Evolutionary conservation across 2,797 vertebrate species (phyloP).

Genomic region (Vespertilio murinus): DNA sequence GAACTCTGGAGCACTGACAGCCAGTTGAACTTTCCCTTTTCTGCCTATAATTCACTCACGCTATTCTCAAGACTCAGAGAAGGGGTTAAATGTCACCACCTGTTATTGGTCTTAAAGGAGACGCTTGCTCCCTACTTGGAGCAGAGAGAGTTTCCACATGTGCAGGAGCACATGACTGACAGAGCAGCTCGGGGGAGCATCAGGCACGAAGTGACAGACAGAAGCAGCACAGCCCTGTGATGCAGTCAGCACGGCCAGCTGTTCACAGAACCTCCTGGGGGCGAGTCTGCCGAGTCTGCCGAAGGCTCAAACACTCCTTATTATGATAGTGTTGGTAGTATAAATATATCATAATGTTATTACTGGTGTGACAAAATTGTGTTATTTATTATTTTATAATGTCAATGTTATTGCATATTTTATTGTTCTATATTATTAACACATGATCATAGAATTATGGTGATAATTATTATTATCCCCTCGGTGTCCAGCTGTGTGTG

Average conservation of each 20-base stretch:
- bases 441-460: neutral
- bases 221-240: neutral
- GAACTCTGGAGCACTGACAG: neutral
- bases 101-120: neutral
- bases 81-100: neutral
- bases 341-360: neutral
- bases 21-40: neutral
- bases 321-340: neutral
- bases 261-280: neutral
- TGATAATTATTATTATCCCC: neutral
- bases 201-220: neutral
- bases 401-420: neutral
- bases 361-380: neutral
- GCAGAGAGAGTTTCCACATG: neutral
- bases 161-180: neutral
- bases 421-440: neutral
- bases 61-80: neutral
- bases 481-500: neutral
- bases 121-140: neutral
- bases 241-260: neutral
- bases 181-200: neutral
- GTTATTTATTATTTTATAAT: neutral
- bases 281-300: neutral
- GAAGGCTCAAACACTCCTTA: neutral
- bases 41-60: neutral